Evolutionary conservation across 23 tunicate species (phyloP), one percentile per base, ranked within the genome.

Genomic region (Ascidia mentula): DNA sequence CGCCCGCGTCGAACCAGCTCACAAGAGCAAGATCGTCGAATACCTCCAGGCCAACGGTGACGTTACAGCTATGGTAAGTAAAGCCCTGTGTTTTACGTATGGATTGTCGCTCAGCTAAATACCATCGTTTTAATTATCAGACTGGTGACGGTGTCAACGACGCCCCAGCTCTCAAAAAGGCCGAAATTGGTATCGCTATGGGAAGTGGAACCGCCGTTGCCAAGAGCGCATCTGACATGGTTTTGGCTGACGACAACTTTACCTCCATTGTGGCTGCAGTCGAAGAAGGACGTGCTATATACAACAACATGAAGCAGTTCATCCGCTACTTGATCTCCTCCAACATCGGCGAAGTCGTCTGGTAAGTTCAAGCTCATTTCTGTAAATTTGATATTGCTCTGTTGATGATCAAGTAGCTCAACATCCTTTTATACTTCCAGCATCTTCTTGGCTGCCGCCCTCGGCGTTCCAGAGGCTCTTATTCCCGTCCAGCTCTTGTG

Each of bases 151-250:
- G 99, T 73, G 99, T 95, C 0, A 95, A 95, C 81, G 99, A 95
- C 69, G 99, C 99, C 53, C 99, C 99, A 35, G 99, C 99, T 31
- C 79, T 95, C 59, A 95, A 95, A 72, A 95, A 95, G 61, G 96
- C 99, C 24, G 99, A 95, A 89, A 95, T 95, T 65, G 99, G 99
- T 34, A 95, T 95, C 60, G 99, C 99, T 45, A 95, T 95, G 99
- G 99, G 99, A 42, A 90, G 96, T 61, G 99, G 99, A 53, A 95
- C 99, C 37, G 99, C 99, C 18, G 99, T 95, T 1, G 99, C 99
- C 8, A 95, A 95, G 75, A 82, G 95, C 45, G 99, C 99, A 18
- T 89, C 96, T 7, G 99, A 95, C 75, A 95, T 95, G 99, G 99
- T 95, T 28, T 83, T 95, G 37, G 99, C 99, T 72, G 99, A 95